Percentiles rank a stretch among this genome's conserved stretches.
These are phyloP conservation scores for Ptyas mucosa DNA, from an alignment of 2,113 vertebrate species.

Conservation along the genomic window DNA sequence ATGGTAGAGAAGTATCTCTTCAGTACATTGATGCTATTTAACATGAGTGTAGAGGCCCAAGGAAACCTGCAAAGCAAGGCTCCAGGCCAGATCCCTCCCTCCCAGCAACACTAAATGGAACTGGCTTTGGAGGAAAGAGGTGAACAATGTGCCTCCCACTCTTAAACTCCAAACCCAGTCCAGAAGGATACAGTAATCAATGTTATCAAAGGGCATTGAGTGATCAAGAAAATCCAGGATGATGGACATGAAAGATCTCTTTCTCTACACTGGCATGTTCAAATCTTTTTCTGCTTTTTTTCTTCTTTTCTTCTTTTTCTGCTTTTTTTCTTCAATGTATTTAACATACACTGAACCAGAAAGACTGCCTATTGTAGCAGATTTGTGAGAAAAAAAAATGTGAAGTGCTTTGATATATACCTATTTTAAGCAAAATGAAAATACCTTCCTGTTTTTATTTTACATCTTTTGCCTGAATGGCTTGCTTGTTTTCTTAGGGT, in stretches of 20 bases:
- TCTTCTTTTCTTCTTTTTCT: not conserved
- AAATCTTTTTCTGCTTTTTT: not conserved
- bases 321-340: not conserved
- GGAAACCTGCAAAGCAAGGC: not conserved
- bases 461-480: not conserved
- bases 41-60: not conserved
- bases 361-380: not conserved
- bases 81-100: not conserved
- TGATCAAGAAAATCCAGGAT: not conserved
- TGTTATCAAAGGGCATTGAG: not conserved
- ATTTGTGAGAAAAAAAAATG: not conserved
- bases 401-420: not conserved
- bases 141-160: not conserved
- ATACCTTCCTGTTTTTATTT: not conserved
- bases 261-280: not conserved
- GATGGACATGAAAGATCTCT: not conserved
- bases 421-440: not conserved
- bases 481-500: conserved; percentile 69
- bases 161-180: not conserved
- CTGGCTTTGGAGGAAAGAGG: not conserved
- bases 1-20: not conserved
- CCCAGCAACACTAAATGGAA: not conserved
- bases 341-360: not conserved
- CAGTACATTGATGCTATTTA: not conserved
- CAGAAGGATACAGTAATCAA: not conserved